A percentile compares a stretch with the other conserved stretches of the same genome.
phyloP scores from a whole-genome alignment of 1,140 invertebrate species.

The Bombus confusus region DNA sequence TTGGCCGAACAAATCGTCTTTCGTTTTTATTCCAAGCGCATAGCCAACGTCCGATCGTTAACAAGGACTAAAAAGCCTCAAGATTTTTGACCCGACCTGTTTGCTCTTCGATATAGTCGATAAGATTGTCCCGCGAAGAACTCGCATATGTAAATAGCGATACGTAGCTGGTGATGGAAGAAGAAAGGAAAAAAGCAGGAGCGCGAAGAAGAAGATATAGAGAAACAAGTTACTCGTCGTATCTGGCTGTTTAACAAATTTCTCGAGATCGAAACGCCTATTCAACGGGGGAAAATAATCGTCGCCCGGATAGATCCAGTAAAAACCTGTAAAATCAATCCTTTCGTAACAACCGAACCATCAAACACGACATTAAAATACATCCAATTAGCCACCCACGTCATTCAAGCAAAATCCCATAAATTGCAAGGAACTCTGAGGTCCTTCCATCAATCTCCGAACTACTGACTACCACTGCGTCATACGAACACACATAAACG shows the following conservation, averaged over 20 bases:
- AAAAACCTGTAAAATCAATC: no score
- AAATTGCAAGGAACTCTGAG: background rate
- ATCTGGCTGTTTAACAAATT: background rate
- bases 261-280: no score
- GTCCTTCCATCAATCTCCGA: background rate
- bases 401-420: background rate
- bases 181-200: background rate
- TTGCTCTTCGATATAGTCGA: constrained; percentile 6
- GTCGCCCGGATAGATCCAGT: background rate
- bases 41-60: no score
- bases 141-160: background rate
- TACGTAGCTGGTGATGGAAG: background rate
- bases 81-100: background rate
- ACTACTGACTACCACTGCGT: background rate
- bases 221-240: background rate
- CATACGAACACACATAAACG: background rate
- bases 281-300: background rate
- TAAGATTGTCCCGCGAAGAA: background rate
- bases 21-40: no score
- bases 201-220: background rate
- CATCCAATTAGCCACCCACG: background rate
- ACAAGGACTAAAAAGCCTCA: no score
- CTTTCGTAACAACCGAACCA: background rate
- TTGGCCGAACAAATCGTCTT: no score
- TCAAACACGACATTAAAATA: background rate